phyloP scores from a whole-genome alignment of 2,113 vertebrate genomes.

The Eurystomus gularis region DNA sequence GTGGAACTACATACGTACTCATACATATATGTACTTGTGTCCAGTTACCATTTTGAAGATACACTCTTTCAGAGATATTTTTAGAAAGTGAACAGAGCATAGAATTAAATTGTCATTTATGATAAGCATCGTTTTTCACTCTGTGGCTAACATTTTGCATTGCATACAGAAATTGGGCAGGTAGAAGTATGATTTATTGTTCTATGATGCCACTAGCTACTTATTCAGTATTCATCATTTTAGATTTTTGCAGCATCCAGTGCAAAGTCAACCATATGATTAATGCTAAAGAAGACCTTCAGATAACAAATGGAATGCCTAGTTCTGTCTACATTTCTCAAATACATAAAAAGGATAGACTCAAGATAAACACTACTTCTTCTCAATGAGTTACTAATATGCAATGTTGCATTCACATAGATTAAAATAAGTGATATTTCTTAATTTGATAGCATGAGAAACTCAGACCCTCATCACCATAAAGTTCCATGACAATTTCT shows the following conservation, averaged over 20 bases:
- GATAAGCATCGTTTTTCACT: not conserved
- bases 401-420: not conserved
- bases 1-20: not conserved
- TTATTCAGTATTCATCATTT: not conserved
- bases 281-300: not conserved
- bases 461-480: fast-evolving
- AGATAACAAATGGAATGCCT: not conserved
- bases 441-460: not conserved
- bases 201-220: not conserved
- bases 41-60: not conserved
- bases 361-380: not conserved
- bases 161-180: not conserved
- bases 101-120: not conserved
- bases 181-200: not conserved
- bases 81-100: not conserved
- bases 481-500: not conserved
- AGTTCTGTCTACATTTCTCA: not conserved
- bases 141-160: not conserved
- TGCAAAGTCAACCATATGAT: not conserved
- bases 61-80: not conserved
- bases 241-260: not conserved
- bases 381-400: not conserved
- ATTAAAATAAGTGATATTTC: not conserved
- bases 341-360: not conserved
- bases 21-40: not conserved